Evolutionary conservation across 2,113 vertebrate genomes (phyloP).

Genomic region (Pristiophorus japonicus): DNA sequence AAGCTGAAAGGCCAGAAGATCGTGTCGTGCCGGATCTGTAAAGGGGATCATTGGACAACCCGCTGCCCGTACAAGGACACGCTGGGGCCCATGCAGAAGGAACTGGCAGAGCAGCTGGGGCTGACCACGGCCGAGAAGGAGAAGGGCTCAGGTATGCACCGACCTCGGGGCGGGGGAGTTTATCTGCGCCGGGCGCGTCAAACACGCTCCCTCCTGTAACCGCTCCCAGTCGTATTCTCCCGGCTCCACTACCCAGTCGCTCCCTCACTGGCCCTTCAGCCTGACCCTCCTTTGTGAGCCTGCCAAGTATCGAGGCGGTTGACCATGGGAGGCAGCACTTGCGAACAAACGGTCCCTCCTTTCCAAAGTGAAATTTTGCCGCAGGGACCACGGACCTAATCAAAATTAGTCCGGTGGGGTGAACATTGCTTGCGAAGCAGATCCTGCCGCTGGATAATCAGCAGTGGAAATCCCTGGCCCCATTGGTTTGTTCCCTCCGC

Average conservation of each 20-base stretch:
- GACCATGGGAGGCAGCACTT: neutral
- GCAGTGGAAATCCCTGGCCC: neutral
- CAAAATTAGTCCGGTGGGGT: too few species aligned
- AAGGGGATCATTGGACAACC: slow-evolving; percentile 96
- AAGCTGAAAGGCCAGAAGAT: slow-evolving; percentile 97
- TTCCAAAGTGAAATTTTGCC: too few species aligned
- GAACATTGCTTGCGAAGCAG: too few species aligned
- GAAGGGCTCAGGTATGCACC: slow-evolving; percentile 65
- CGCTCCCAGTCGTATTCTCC: too few species aligned
- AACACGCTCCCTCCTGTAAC: neutral
- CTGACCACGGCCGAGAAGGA: slow-evolving; percentile 83
- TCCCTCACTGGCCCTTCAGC: neutral
- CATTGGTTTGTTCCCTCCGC: neutral
- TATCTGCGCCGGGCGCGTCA: neutral
- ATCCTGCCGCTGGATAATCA: neutral
- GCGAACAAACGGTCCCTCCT: neutral
- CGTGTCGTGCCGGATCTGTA: slow-evolving; percentile 92
- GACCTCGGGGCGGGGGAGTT: neutral
- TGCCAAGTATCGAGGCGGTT: neutral
- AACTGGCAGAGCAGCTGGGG: slow-evolving; percentile 86
- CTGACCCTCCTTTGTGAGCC: neutral
- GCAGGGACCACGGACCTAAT: too few species aligned
- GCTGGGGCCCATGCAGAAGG: slow-evolving; percentile 93
- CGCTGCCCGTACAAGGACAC: slow-evolving; percentile 96
- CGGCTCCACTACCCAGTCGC: too few species aligned